Evolutionary conservation across 92 coral and sea anemone genomes (phyloP).

Genomic region (Pocillopora meandrina): DNA sequence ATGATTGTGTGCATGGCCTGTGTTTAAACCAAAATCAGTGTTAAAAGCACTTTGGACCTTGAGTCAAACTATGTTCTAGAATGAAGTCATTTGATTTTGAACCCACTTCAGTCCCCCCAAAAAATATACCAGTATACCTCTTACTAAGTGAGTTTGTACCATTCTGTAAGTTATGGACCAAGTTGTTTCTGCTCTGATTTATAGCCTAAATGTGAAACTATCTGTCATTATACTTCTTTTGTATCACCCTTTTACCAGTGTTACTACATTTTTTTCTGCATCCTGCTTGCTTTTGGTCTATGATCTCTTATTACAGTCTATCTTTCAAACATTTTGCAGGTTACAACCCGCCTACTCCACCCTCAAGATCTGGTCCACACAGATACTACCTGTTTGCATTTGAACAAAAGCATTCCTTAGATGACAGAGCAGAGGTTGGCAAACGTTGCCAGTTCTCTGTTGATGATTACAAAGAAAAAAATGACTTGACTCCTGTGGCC

Average conservation of each 20-base stretch:
- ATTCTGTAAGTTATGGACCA: too few species aligned
- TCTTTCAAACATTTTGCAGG: conserved; percentile 36
- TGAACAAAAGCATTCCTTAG: conserved; percentile 33
- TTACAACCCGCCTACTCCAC: conserved; percentile 77
- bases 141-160: too few species aligned
- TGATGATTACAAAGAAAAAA: conserved; percentile 22
- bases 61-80: too few species aligned
- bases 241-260: neutral
- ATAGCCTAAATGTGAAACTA: too few species aligned
- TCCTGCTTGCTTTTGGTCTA: neutral
- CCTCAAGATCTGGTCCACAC: conserved; percentile 50
- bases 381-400: conserved; percentile 61
- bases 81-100: too few species aligned
- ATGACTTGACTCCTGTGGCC: conserved; percentile 37
- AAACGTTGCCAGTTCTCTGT: conserved; percentile 57
- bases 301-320: neutral
- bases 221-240: too few species aligned
- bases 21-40: too few species aligned
- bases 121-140: too few species aligned
- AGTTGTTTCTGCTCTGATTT: too few species aligned
- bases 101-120: too few species aligned
- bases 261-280: neutral
- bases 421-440: neutral
- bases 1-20: neutral
- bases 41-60: too few species aligned